phyloP scores from a whole-genome alignment of 1,140 invertebrate species.

The Rhagoletis pomonella region DNA sequence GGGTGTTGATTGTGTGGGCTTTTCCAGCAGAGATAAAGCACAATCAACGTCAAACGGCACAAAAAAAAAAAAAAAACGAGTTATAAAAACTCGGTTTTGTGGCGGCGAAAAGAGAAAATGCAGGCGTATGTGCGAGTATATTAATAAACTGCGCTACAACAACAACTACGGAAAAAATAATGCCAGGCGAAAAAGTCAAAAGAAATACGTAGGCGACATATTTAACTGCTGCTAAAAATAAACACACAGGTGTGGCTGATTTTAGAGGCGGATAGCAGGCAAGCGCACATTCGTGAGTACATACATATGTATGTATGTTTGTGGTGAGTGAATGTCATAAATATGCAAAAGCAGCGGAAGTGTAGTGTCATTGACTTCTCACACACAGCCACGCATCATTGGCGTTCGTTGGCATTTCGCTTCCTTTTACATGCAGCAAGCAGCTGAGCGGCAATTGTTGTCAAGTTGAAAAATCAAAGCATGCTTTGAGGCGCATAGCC shows the following conservation, averaged over 20 bases:
- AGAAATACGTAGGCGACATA: too few species aligned
- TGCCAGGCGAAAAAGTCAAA: background rate
- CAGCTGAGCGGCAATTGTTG: background rate
- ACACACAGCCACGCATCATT: background rate
- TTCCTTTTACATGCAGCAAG: background rate
- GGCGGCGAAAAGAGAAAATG: background rate
- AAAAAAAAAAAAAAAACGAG: background rate
- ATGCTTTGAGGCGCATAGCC: slow-evolving; percentile 30
- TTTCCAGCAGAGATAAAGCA: background rate
- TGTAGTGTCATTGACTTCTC: slow-evolving; percentile 43
- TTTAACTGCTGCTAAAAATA: background rate
- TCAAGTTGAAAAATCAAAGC: slow-evolving; percentile 29
- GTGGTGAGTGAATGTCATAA: background rate
- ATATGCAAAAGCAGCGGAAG: background rate
- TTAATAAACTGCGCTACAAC: background rate
- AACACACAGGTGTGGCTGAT: slow-evolving; percentile 13
- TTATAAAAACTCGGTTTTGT: background rate
- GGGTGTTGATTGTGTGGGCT: too few species aligned
- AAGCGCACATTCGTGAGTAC: background rate
- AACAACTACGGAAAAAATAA: background rate
- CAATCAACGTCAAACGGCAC: background rate
- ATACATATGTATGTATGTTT: background rate
- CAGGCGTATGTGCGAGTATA: too few species aligned
- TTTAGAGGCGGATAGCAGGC: background rate
- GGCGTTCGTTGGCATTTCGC: slow-evolving; percentile 11